Evolutionary conservation across 2,113 vertebrate genomes (phyloP).

Genomic region (Dasyprocta punctata): DNA sequence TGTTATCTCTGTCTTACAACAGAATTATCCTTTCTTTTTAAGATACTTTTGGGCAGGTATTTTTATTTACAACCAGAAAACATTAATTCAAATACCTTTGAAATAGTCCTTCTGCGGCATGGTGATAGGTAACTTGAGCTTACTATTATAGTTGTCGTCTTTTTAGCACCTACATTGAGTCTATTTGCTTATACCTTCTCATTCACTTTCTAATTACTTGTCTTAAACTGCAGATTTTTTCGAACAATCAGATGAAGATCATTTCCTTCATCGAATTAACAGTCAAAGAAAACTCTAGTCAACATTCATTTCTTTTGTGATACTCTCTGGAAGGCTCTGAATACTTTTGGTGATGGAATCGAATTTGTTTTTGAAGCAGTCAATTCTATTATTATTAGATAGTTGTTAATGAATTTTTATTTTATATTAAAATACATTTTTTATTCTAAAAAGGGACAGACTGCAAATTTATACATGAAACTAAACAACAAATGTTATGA

Average conservation of each 20-base stretch:
- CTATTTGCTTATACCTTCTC: not conserved
- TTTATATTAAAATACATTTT: conserved; percentile 10
- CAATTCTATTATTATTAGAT: not conserved
- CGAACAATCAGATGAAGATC: not conserved
- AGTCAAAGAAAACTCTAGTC: not conserved
- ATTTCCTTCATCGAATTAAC: not conserved
- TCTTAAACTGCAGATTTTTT: not conserved
- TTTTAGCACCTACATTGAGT: not conserved
- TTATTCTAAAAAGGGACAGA: not conserved
- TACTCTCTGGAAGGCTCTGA: not conserved
- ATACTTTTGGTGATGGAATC: not conserved
- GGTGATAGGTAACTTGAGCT: not conserved
- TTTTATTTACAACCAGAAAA: not conserved
- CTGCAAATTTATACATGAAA: not conserved
- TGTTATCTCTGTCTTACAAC: not conserved
- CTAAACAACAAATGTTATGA: not conserved
- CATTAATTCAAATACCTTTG: not conserved
- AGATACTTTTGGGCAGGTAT: not conserved
- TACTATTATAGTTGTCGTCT: not conserved
- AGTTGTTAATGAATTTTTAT: not conserved
- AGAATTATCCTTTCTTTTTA: not conserved
- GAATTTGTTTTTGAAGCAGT: not conserved
- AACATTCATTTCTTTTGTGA: not conserved
- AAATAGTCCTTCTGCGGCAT: not conserved
- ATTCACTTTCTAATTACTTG: not conserved